Percentiles rank a stretch among this genome's conserved stretches.
Evolutionary conservation across 2,797 vertebrate species (phyloP).

Genomic region (Hylomyscus alleni): DNA sequence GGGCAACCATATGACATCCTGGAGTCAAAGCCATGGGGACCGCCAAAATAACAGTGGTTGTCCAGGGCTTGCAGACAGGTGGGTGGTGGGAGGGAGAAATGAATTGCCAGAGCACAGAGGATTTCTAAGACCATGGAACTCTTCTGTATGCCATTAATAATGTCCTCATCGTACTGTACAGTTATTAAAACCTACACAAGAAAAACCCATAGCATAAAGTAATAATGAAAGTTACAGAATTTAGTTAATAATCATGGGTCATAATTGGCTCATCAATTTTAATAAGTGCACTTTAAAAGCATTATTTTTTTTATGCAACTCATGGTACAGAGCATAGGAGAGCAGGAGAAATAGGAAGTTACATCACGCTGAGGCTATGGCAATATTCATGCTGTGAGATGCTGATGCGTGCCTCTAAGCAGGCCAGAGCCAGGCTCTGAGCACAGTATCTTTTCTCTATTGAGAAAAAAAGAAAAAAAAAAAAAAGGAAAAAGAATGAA

Average conservation of each 20-base stretch:
- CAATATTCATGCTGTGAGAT: background rate
- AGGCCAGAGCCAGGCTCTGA: background rate
- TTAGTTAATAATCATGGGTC: constrained; percentile 4
- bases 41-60: background rate
- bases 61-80: background rate
- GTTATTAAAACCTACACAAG: constrained; percentile 2
- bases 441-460: background rate
- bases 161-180: background rate
- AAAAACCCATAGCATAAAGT: background rate
- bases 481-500: background rate
- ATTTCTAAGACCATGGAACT: background rate
- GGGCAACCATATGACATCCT: constrained; percentile 5
- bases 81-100: background rate
- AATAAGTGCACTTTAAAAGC: constrained; percentile 4
- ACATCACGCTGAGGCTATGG: background rate
- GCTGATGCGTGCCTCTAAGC: background rate
- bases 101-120: background rate
- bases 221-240: constrained; percentile 3
- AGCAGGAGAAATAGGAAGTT: background rate
- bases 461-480: too few species aligned
- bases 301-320: constrained; percentile 9
- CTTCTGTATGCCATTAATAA: background rate
- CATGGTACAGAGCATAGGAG: background rate
- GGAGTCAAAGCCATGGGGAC: background rate
- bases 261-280: background rate